Evolutionary conservation across 2,888 invertebrate genomes (phyloP), one percentile per base, ranked within the genome.

Genomic region (Leucophora obtusa): DNA sequence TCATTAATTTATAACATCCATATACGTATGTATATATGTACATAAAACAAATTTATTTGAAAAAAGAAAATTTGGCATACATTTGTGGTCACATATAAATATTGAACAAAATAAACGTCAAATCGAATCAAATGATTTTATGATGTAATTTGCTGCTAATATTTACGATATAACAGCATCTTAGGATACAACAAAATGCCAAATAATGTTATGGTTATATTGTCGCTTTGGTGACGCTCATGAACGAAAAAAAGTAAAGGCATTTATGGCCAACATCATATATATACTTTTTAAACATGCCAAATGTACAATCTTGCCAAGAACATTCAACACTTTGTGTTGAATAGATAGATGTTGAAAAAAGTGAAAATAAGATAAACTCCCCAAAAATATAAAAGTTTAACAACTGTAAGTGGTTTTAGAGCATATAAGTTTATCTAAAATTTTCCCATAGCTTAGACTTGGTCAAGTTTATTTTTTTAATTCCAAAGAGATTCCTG

Each of bases 41-140:
- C 8, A 38, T 11, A n/a, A 47, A 14, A n/a, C n/a, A 47, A 4
- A 2, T n/a, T 2, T 7, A 47, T 38, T n/a, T 6, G 14, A 47
- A 38, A 2, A 47, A 47, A 3, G 14, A 47, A 47, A 47, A 7
- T 47, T 47, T 47, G 43, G 43, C 43, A 47, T 47, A 47, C 43
- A 47, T 47, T 47, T 47, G 14, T 47, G 43, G n/a, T 6, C 43
- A 47, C n/a, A 47, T 24, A 28, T 14, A 47, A 51, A 17, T 50
- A 47, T 47, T 28, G 28, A 51, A 11, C 83, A 84, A 86, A 88
- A 87, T 88, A 88, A 89, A 89, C 89, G 88, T 88, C 88, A 89
- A 89, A 89, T 88, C 88, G 87, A 89, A 89, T 89, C 88, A 89
- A 89, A 89, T 89, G 87, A 87, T 88, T 88, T 89, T 89, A 89